phyloP scores from a whole-genome alignment of 1,140 invertebrate genomes.

The Neodiprion lecontei region DNA sequence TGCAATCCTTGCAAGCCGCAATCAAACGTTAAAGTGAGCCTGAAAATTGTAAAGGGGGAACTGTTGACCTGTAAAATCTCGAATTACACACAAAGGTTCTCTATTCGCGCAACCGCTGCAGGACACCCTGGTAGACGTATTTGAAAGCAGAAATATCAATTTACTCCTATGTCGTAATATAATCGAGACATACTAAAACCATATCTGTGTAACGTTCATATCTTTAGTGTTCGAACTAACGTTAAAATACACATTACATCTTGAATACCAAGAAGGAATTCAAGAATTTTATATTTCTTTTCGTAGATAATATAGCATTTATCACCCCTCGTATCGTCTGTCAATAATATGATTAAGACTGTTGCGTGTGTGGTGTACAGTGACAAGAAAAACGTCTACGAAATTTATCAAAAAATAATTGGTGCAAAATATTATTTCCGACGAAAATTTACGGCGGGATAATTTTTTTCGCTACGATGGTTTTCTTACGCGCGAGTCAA shows the following conservation, averaged over 20 bases:
- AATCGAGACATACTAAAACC: constrained; percentile 13
- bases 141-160: neutral
- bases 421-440: too few species aligned
- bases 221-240: constrained; percentile 36
- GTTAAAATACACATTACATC: neutral
- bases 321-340: neutral
- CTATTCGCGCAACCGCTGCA: too few species aligned
- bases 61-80: too few species aligned
- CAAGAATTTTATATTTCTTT: neutral
- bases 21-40: too few species aligned
- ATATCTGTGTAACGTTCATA: constrained; percentile 52
- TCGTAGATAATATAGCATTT: neutral
- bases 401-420: constrained; percentile 17
- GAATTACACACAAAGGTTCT: neutral
- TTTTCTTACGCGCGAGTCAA: too few species aligned
- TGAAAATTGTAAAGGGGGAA: too few species aligned
- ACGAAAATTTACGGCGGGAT: too few species aligned
- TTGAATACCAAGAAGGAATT: neutral
- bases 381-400: constrained; percentile 19
- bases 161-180: neutral
- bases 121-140: neutral
- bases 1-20: too few species aligned
- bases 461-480: too few species aligned
- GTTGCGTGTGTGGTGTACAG: neutral
- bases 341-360: neutral